Base-by-base conservation (phyloP, 2,888 invertebrate genomes). In the Nomada ferruginata region DNA sequence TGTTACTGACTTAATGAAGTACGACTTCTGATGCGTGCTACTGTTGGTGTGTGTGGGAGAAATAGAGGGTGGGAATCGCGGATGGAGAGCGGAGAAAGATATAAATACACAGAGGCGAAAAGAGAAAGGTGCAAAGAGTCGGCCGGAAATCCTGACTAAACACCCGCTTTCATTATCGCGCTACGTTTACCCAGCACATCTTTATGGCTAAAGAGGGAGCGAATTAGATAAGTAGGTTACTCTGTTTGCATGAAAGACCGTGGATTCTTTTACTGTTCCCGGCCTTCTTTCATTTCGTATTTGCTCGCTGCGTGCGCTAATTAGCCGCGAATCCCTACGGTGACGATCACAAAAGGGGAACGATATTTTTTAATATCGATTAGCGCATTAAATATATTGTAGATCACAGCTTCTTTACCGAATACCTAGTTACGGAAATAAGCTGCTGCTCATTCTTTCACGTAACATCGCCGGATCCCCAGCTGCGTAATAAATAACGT, bases 1-100 rank as follows among this genome's bases (percentile, higher is more conserved):
- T 92, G 92, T 92, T 92, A 89, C 92, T 87, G 92, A 92, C 93
- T 92, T 93, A 92, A 93, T 93, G 91, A 93, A 93, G 92, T 92
- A 92, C 91, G 93, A 92, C 91, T 93, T 89, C 87, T 90, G 92
- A 93, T 92, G 92, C 92, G 91, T 90, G 91, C 89, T 84, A 90
- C 89, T 84, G 83, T 82, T 82, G 86, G 60, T 75, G 78, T 74
- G 65, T 61, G 79, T 76, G 20, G 5, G n/a, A n/a, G 26, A n/a
- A 11, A 59, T 70, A 76, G 77, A 65, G 76, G 57, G 23, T 26
- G 59, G 65, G 65, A 20, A 55, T 42, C 78, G 68, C 44, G 59
- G 36, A 69, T 7, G 76, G 74, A 13, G 20, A 53, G 7, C 10
- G 44, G 52, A 36, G 52, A 36, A 60, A 47, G 77, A 71, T 66